phyloP scores from a whole-genome alignment of 37 sponge, comb jelly and placozoan genomes.

The Oscarella lobularis region DNA sequence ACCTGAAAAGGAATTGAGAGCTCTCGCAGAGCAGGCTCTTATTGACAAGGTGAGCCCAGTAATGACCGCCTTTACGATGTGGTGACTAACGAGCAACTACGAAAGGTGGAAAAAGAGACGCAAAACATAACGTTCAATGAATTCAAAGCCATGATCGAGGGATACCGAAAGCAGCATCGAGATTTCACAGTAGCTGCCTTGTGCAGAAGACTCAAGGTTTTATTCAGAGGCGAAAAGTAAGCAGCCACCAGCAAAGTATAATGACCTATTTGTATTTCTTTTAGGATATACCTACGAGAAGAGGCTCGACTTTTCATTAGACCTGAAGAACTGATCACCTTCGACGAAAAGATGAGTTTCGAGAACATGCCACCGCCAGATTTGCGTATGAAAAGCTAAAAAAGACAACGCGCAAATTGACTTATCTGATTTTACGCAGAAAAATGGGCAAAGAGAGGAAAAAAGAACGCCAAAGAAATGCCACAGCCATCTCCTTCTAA shows the following conservation, averaged over 20 bases:
- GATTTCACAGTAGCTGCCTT: conserved; percentile 27
- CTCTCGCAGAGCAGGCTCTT: background rate
- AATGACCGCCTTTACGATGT: too few relatives aligned
- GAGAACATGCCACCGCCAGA: background rate
- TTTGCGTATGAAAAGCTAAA: background rate
- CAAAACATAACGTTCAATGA: background rate
- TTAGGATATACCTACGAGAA: conserved; percentile 34
- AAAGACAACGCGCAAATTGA: too few relatives aligned
- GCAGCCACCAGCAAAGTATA: background rate
- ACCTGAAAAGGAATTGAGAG: background rate
- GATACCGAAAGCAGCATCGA: background rate
- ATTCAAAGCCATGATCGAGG: background rate
- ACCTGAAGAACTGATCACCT: conserved; percentile 35
- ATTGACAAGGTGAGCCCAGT: background rate
- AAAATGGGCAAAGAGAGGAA: too few relatives aligned
- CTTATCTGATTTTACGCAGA: too few relatives aligned
- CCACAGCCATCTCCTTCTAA: too few relatives aligned
- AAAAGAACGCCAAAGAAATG: too few relatives aligned
- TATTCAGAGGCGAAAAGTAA: conserved; percentile 60
- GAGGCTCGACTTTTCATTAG: conserved; percentile 53
- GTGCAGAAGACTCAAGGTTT: conserved; percentile 45
- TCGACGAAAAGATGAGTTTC: conserved; percentile 11
- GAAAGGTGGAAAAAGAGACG: background rate
- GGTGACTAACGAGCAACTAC: too few relatives aligned
- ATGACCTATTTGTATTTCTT: background rate